Base-by-base conservation (phyloP, 2,888 invertebrate genomes). In the Tenthredo mesomela region DNA sequence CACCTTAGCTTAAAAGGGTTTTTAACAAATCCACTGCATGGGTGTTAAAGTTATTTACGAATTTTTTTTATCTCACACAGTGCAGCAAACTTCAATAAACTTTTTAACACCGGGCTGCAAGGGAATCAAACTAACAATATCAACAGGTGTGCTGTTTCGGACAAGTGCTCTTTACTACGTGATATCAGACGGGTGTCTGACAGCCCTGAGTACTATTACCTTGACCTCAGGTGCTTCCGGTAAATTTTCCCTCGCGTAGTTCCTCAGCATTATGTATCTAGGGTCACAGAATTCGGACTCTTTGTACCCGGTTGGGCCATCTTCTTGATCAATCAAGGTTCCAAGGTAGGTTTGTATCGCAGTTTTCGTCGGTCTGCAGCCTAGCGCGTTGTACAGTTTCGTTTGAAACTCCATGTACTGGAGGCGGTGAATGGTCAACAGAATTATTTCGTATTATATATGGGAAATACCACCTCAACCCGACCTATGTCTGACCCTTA, bases 361-460 rank as follows among this genome's bases (percentile, higher is more conserved):
- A 0, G 90, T 89, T n/a, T 88, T 88, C 70, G 89, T 89, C 5
- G 90, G 89, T 77, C 89, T 87, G 25, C 84, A 85, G 6, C 92
- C 92, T 40, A 92, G 84, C 2, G 86, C 77, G 21, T 83, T 88
- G 82, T 88, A 90, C 40, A 91, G 77, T 54, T 89, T 89, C 29
- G 77, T 71, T 86, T 90, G 89, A 67, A 92, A 91, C 43, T 90
- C 88, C 89, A 89, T 89, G 75, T 89, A 92, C 92, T 92, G 84
- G 40, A 25, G 21, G 73, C 78, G 18, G 18, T 71, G 25, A 47
- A 10, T 29, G 33, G 15, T 50, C 0, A 9, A n/a, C 5, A 7
- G 7, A 54, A 54, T n/a, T n/a, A 54, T 54, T 54, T 1, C 18
- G 18, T 40, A n/a, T n/a, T n/a, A n/a, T n/a, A n/a, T n/a, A n/a